Evolutionary conservation across 2,113 vertebrate genomes (phyloP).

Genomic region (Bubalus kerabau): DNA sequence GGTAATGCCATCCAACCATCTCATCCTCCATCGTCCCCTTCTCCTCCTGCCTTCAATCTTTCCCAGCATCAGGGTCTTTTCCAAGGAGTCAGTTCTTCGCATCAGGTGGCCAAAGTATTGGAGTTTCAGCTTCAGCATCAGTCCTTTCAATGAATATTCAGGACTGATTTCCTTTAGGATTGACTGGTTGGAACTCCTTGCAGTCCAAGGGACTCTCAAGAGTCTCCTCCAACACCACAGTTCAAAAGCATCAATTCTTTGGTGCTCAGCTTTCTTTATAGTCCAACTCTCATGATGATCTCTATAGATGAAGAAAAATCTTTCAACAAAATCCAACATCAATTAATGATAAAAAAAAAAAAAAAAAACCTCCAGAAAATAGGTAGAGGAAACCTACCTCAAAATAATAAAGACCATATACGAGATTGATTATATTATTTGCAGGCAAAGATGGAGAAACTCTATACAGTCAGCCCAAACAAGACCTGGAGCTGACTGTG

Average conservation of each 20-base stretch:
- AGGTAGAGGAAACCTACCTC: neutral
- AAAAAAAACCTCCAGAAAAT: neutral
- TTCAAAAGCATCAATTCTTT: neutral
- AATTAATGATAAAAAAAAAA: neutral
- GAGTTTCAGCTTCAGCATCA: neutral
- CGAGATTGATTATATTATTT: neutral
- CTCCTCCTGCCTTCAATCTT: neutral
- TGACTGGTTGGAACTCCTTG: neutral
- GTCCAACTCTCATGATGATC: neutral
- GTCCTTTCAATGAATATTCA: neutral
- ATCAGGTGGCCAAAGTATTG: neutral
- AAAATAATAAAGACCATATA: neutral
- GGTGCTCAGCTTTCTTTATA: neutral
- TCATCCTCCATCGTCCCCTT: neutral
- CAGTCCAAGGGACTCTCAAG: neutral
- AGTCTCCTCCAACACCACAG: neutral
- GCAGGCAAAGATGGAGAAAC: neutral
- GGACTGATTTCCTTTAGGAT: neutral
- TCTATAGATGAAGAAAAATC: neutral
- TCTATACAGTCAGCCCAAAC: neutral
- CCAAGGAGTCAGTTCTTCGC: accelerated
- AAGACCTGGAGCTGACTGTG: neutral
- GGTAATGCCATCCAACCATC: neutral
- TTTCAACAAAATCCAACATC: neutral
- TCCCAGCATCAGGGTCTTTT: neutral